phyloP scores from a whole-genome alignment of 2,888 invertebrate species.

The Amiota communis region DNA sequence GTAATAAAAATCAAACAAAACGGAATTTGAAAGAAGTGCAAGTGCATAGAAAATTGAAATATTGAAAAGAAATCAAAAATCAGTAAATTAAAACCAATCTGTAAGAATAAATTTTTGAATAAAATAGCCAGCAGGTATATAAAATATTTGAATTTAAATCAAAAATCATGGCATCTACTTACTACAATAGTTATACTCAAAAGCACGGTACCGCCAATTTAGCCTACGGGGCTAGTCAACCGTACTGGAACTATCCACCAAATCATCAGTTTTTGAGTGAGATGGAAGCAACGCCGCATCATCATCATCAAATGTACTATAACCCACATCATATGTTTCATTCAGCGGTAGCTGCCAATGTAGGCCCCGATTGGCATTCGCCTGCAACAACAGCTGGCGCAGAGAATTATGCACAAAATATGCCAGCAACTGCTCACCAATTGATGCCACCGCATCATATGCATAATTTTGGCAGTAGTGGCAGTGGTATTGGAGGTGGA shows the following conservation, averaged over 20 bases:
- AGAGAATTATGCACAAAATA: constrained; percentile 66
- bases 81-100: background rate
- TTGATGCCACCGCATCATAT: constrained; percentile 60
- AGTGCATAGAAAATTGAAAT: background rate
- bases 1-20: constrained; percentile 5
- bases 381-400: constrained; percentile 59
- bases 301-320: constrained; percentile 73
- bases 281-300: constrained; percentile 69
- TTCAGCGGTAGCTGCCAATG: constrained; percentile 61
- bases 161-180: constrained; percentile 63
- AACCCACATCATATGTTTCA: constrained; percentile 74
- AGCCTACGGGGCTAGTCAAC: constrained; percentile 73
- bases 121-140: background rate
- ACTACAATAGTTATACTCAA: constrained; percentile 79
- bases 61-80: background rate
- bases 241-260: constrained; percentile 75
- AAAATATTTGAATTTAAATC: background rate
- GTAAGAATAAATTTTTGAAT: background rate
- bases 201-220: constrained; percentile 78
- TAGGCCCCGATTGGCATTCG: constrained; percentile 69
- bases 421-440: constrained; percentile 60
- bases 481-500: constrained; percentile 47
- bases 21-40: background rate
- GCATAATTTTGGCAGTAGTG: constrained; percentile 46
- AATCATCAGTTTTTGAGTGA: constrained; percentile 73